Percentiles rank a stretch among this genome's conserved stretches.
Conservation (phyloP, 2,888 invertebrate species). For the Pyrgus malvae region DNA sequence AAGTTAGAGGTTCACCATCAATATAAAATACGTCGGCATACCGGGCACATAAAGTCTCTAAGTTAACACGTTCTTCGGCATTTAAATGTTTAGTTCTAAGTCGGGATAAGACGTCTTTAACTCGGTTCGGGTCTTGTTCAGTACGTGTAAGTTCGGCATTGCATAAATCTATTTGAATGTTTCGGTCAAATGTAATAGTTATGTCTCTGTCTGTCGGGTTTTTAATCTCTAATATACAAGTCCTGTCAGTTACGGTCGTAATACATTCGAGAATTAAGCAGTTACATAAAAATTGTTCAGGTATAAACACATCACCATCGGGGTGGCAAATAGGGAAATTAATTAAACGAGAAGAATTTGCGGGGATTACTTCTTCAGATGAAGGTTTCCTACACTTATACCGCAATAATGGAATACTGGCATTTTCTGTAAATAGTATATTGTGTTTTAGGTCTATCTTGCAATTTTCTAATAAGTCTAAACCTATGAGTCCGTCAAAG, state of each 20-base stretch:
- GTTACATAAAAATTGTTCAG: constrained; percentile 10
- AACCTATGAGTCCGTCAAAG: constrained; percentile 30
- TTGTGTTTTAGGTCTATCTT: constrained; percentile 34
- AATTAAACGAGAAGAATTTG: constrained; percentile 1
- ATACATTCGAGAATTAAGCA: constrained; percentile 16
- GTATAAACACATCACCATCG: constrained; percentile 13
- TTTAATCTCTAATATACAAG: constrained; percentile 11
- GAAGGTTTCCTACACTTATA: constrained; percentile 13
- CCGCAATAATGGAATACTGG: constrained; percentile 23
- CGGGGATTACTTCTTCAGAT: not conserved
- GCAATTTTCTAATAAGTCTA: constrained; percentile 33
- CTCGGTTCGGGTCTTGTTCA: constrained; percentile 20
- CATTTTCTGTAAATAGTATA: constrained; percentile 22
- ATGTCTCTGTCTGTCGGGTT: constrained; percentile 30
- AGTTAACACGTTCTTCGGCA: constrained; percentile 38
- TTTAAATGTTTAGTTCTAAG: constrained; percentile 42
- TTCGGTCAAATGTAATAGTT: constrained; percentile 35
- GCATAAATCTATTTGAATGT: constrained; percentile 31
- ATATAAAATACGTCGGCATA: constrained; percentile 21
- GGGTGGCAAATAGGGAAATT: constrained; percentile 1
- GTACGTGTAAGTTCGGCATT: constrained; percentile 30
- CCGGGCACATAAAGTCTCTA: constrained; percentile 16
- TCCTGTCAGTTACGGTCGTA: constrained; percentile 17
- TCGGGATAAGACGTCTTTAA: constrained; percentile 30
- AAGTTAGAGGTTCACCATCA: constrained; percentile 16